These are phyloP conservation scores for Mus spretus DNA, from an alignment of 2,797 vertebrate species.

Conservation along the genomic window DNA sequence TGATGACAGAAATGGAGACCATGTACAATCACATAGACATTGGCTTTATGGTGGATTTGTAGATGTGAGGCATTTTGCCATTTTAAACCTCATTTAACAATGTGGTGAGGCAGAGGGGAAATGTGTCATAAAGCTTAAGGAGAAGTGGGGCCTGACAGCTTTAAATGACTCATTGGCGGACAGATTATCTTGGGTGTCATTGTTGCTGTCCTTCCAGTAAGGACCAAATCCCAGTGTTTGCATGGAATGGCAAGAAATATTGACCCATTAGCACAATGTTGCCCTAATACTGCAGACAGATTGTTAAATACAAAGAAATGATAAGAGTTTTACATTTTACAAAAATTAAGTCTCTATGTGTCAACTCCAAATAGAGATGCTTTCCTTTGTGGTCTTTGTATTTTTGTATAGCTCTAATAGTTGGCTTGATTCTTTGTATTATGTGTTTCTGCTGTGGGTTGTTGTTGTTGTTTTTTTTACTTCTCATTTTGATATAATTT, in stretches of 20 bases:
- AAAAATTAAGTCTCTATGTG: neutral
- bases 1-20: neutral
- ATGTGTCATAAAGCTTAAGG: neutral
- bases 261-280: neutral
- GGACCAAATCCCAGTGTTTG: conserved; percentile 10
- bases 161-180: neutral
- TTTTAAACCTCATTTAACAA: conserved; percentile 28
- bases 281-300: neutral
- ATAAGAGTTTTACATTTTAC: conserved; percentile 4
- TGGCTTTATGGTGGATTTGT: neutral
- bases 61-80: neutral
- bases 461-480: neutral
- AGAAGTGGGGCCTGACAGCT: conserved; percentile 2
- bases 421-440: neutral
- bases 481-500: conserved; percentile 10
- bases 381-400: neutral
- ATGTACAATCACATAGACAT: neutral
- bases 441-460: neutral
- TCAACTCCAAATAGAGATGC: neutral
- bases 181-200: neutral
- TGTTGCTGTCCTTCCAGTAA: neutral
- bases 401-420: conserved; percentile 11
- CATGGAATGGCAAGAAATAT: neutral
- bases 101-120: neutral
- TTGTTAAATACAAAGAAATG: neutral